Evolutionary conservation across 2,113 vertebrate species (phyloP).

Genomic region (Panthera leo): DNA sequence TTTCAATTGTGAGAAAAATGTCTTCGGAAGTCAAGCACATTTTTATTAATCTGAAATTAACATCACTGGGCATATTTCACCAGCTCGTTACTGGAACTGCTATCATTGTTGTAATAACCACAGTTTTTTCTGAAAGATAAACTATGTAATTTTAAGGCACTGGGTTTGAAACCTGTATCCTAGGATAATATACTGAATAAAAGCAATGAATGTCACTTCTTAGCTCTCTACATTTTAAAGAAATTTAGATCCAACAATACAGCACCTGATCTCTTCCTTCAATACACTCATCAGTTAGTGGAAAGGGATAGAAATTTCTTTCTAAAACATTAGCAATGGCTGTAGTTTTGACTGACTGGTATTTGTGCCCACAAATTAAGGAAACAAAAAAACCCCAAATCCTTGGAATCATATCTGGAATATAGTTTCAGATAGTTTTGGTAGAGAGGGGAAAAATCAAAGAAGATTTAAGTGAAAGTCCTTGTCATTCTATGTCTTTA

Average conservation of each 20-base stretch:
- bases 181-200: constrained; percentile 54
- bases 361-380: constrained; percentile 75
- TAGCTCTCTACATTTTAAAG: constrained; percentile 42
- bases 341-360: constrained; percentile 65
- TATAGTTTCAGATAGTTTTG: background rate
- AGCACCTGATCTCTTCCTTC: constrained; percentile 87
- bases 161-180: background rate
- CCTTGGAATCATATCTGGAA: constrained; percentile 67
- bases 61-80: background rate
- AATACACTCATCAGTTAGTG: constrained; percentile 84
- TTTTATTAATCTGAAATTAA: constrained; percentile 49
- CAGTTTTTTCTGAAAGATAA: background rate
- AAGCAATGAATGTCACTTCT: constrained; percentile 17
- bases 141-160: background rate
- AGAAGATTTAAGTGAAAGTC: constrained; percentile 61
- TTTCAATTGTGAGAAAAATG: constrained; percentile 26
- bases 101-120: background rate
- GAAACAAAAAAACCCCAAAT: constrained; percentile 31
- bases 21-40: constrained; percentile 30
- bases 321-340: constrained; percentile 81
- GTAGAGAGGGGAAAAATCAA: background rate
- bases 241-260: constrained; percentile 73
- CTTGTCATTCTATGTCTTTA: constrained; percentile 69
- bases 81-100: background rate
- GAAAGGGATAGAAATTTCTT: constrained; percentile 87